A percentile compares a stretch with the other conserved stretches of the same genome.
phyloP scores from a whole-genome alignment of 2,888 invertebrate genomes.

The Penaeus monodon region DNA sequence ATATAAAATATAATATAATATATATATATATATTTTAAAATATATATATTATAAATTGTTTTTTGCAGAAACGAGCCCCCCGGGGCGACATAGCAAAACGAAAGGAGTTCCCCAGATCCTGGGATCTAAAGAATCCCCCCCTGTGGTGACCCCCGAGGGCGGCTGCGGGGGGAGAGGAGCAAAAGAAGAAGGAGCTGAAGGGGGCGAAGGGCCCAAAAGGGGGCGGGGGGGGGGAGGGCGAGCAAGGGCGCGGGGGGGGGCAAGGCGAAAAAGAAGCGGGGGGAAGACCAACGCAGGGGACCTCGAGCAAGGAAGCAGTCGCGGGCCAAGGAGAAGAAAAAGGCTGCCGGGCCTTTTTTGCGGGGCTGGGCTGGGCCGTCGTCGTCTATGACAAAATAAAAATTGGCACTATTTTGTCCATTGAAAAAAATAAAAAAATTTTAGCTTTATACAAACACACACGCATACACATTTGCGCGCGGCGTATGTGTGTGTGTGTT shows the following conservation, averaged over 20 bases:
- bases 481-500: too few relatives aligned
- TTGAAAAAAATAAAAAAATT: too few relatives aligned
- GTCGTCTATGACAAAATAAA: too few relatives aligned
- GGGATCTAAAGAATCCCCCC: constrained; percentile 77
- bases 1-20: too few relatives aligned
- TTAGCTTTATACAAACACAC: too few relatives aligned
- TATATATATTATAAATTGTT: too few relatives aligned
- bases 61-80: constrained; percentile 82
- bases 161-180: constrained; percentile 68
- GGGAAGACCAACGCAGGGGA: constrained; percentile 73
- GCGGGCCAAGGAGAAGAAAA: constrained; percentile 73
- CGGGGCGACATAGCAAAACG: constrained; percentile 87
- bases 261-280: constrained; percentile 66
- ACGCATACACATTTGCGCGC: too few relatives aligned
- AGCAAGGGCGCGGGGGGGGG: constrained; percentile 8
- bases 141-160: constrained; percentile 67
- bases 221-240: constrained; percentile 67
- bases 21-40: too few relatives aligned
- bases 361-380: too few relatives aligned
- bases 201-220: constrained; percentile 68
- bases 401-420: neutral
- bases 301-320: constrained; percentile 70
- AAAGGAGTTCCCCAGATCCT: constrained; percentile 88
- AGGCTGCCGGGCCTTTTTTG: constrained; percentile 66
- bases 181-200: constrained; percentile 69